Conservation (phyloP, 2,888 invertebrate genomes). For the Anarsia innoxiella region DNA sequence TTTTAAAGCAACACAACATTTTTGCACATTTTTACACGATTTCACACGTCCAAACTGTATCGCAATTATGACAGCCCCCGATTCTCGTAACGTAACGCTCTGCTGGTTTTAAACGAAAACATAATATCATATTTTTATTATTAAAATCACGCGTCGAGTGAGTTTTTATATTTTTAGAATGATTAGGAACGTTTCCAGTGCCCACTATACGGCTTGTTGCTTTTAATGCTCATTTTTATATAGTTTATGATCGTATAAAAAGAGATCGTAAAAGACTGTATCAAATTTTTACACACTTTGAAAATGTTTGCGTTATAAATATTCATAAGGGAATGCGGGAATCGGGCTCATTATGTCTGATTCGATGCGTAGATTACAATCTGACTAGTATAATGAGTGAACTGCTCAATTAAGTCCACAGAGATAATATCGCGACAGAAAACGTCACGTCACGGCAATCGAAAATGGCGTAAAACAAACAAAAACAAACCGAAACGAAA, state of each 20-base stretch:
- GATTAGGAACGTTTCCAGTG: conserved; percentile 9
- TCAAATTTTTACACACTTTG: conserved; percentile 40
- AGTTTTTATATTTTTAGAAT: conserved; percentile 11
- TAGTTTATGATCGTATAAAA: conserved; percentile 24
- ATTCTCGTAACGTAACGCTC: conserved; percentile 22
- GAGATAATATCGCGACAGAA: conserved; percentile 26
- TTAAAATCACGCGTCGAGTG: conserved; percentile 6
- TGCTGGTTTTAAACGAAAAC: conserved; percentile 12
- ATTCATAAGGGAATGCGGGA: conserved; percentile 59
- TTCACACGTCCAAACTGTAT: conserved; percentile 37
- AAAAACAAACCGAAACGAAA: conserved; percentile 62
- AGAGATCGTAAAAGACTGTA: conserved; percentile 34
- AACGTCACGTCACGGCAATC: conserved; percentile 41
- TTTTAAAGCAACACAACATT: too few species aligned
- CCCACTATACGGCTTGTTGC: conserved; percentile 7
- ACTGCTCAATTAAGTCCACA: conserved; percentile 51
- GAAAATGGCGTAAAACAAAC: conserved; percentile 71
- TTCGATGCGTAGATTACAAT: conserved; percentile 56
- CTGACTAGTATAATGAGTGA: conserved; percentile 41
- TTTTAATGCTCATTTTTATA: conserved; percentile 25
- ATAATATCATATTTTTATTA: too few species aligned
- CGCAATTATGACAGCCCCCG: conserved; percentile 15
- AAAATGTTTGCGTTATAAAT: conserved; percentile 43
- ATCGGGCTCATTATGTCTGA: conserved; percentile 60
- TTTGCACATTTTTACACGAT: conserved; percentile 38